phyloP scores from a whole-genome alignment of 2,113 vertebrate species.

The Xiphias gladius region DNA sequence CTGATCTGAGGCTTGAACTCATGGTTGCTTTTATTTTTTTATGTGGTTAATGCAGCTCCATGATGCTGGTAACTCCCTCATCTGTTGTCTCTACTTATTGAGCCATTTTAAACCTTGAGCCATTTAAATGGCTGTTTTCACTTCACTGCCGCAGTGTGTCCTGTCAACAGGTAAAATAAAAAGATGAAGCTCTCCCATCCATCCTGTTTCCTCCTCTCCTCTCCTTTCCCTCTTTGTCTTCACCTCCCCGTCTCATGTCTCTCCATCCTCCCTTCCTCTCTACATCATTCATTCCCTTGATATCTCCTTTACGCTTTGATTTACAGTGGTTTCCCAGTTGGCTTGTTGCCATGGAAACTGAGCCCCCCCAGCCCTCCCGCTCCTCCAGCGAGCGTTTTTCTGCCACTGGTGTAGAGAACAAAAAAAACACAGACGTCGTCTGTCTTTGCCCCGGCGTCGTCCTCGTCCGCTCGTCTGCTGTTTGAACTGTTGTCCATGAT shows the following conservation, averaged over 20 bases:
- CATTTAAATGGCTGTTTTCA: constrained; percentile 17
- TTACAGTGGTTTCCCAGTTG: constrained; percentile 77
- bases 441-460: background rate
- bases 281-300: constrained; percentile 75
- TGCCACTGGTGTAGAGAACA: constrained; percentile 66
- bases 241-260: constrained; percentile 42
- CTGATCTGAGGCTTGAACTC: background rate
- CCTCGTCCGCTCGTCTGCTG: constrained; percentile 11
- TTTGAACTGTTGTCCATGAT: constrained; percentile 8
- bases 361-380: constrained; percentile 68
- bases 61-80: background rate
- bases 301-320: constrained; percentile 81
- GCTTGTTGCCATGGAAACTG: constrained; percentile 85
- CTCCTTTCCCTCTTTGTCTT: constrained; percentile 36
- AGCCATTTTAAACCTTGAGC: constrained; percentile 20
- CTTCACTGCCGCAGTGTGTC: constrained; percentile 77
- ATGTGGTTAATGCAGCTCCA: background rate
- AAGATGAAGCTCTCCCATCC: background rate
- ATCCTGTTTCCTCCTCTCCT: background rate
- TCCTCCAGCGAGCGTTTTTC: constrained; percentile 57
- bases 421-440: constrained; percentile 19
- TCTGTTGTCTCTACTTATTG: background rate
- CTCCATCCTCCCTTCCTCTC: constrained; percentile 47
- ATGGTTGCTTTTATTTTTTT: background rate
- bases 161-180: constrained; percentile 81